Base-by-base conservation (phyloP, 2,888 invertebrate genomes). In the Malthinus seriepunctatus region DNA sequence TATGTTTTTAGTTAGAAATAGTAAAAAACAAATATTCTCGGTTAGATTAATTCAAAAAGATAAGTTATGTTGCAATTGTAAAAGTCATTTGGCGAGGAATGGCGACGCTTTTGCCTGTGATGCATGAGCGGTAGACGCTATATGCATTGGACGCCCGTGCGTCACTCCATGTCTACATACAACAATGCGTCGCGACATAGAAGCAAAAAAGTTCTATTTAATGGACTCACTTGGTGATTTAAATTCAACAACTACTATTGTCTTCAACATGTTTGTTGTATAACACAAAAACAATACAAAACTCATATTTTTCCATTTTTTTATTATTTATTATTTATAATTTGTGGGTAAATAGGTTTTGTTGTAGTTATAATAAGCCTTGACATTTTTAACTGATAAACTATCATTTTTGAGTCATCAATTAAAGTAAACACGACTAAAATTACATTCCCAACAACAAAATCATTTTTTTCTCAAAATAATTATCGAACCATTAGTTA, bases 11-110 rank as follows among this genome's bases (percentile, higher is more conserved):
- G 5, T 70, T 71, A 23, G 5, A 23, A 23, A 23, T 23, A 23
- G 5, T 23, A 23, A 23, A 23, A 23, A 23, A 23, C 2, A 23
- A 23, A 23, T 23, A 67, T 66, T 63, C 56, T 34, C 31, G 73
- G 70, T 71, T 72, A 75, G 72, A 75, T 73, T 71, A 73, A 73
- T 72, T 67, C 23, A 23, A 55, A 68, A 66, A 74, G 74, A 74
- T 76, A 75, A 74, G 71, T 75, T 73, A 74, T 72, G 69, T 65
- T 69, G 74, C 74, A 75, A 76, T 75, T 74, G 72, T 72, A 73
- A 67, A 72, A 76, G 76, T 75, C 75, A 72, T 76, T 76, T 75
- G 76, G 76, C 74, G 71, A 68, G 69, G 70, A 71, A 73, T 71
- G 71, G 71, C 70, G 70, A 72, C 67, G 55, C 46, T 60, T 64